Base-by-base conservation (phyloP, 2,797 vertebrate species). In the Myotis daubentonii region DNA sequence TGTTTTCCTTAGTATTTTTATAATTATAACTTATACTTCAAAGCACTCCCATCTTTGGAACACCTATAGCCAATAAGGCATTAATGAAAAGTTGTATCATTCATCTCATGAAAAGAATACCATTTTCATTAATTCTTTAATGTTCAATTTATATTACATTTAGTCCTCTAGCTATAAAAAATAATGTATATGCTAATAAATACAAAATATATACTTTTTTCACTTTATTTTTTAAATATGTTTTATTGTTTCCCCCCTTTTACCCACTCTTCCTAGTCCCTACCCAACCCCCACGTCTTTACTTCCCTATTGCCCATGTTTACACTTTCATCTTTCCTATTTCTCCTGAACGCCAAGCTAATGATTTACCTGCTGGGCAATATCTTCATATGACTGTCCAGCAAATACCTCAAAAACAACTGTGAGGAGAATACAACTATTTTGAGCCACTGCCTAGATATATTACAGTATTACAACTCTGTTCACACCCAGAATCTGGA, bases 1-100 rank as follows among this genome's bases (percentile, higher is more conserved):
- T 82, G 28, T 38, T 86, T 65, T 93, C 62, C n/a, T 71, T 90
- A 83, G 62, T 25, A 92, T 86, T 49, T 71, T 82, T 65, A 71
- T 76, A 55, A 85, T 89, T 51, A 81, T 9, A 80, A 2, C n/a
- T 47, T 75, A 19, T 22, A 8, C 51, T 65, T 4, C 7, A 53
- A 53, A 92, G 53, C 6, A 44, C 2, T 17, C 16, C 28, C 30
- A 47, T 62, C 16, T 86, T 38, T 81, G 22, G 16, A 88, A 72
- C 5, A 15, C 36, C 22, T 68, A 71, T 57, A 60, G 79, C 11
- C 12, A 83, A 71, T 78, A 88, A 93, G 10, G 4, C 20, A 87
- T 92, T 47, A 36, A 11, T 51, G 28, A n/a, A 75, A 49, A 75
- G 74, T n/a, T n/a, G 5, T 76, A 51, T 51, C 30, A 51, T 51